These are phyloP conservation scores for Neomorphus geoffroyi DNA, from an alignment of 2,797 vertebrate genomes.

Conservation along the genomic window DNA sequence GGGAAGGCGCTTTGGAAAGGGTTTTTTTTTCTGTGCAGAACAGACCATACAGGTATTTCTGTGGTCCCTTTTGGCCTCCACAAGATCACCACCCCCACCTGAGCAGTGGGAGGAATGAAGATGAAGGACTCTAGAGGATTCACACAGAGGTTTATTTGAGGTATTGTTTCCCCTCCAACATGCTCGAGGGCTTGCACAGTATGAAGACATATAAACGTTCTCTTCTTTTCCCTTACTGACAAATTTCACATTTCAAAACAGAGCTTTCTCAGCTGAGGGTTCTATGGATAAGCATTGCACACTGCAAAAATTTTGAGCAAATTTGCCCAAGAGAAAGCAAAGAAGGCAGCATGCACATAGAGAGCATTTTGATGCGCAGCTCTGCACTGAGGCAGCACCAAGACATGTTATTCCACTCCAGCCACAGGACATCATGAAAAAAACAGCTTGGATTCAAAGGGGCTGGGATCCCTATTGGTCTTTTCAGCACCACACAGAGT, in stretches of 20 bases:
- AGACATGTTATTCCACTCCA: not conserved
- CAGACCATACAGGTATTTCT: not conserved
- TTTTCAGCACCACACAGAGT: fast-evolving
- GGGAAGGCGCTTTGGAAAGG: not conserved
- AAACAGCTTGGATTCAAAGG: not conserved
- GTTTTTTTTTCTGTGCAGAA: not conserved
- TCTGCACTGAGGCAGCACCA: not conserved
- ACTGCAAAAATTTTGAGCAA: not conserved
- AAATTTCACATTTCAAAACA: not conserved
- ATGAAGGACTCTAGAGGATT: not conserved
- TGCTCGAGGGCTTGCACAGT: not conserved
- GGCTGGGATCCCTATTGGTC: not conserved
- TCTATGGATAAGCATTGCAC: not conserved
- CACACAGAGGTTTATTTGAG: not conserved
- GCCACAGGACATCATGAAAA: not conserved
- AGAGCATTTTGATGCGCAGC: not conserved
- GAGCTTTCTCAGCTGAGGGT: not conserved
- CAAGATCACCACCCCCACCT: not conserved
- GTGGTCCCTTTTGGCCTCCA: not conserved
- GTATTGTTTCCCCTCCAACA: not conserved
- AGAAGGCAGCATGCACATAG: not conserved
- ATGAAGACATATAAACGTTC: not conserved
- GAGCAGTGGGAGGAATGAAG: not conserved
- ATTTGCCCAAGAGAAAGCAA: not conserved
- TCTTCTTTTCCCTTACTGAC: not conserved